Evolutionary conservation across 2,113 vertebrate species (phyloP).

Genomic region (Abramis brama): DNA sequence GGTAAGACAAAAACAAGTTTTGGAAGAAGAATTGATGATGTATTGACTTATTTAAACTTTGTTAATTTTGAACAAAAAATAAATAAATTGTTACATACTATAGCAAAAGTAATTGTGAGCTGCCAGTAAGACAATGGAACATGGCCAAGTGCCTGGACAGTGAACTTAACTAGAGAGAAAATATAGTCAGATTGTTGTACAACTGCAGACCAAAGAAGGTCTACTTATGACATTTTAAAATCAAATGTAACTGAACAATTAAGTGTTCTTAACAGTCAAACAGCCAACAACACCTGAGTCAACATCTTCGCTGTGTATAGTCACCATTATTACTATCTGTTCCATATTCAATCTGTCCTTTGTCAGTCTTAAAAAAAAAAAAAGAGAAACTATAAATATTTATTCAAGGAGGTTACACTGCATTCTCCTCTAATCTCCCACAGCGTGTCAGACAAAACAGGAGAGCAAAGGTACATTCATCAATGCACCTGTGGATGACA

Average conservation of each 20-base stretch:
- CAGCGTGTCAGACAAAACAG: conserved; percentile 53
- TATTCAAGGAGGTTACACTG: conserved; percentile 34
- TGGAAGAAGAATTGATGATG: no score
- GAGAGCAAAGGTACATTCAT: conserved; percentile 52
- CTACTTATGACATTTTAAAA: neutral
- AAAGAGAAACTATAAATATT: conserved; percentile 25
- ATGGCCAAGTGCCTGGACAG: neutral
- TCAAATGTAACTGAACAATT: conserved; percentile 2
- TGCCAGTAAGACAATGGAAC: neutral
- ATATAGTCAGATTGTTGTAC: neutral
- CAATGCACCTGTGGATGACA: conserved; percentile 50
- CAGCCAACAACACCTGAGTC: neutral
- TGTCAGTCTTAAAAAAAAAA: neutral
- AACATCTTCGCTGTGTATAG: neutral
- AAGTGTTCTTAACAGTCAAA: neutral
- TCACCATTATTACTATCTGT: neutral
- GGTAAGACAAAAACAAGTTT: no score
- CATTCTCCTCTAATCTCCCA: conserved; percentile 28
- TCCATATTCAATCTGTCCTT: conserved; percentile 10
- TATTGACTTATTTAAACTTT: no score
- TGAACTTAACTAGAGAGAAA: neutral
- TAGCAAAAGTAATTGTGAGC: neutral
- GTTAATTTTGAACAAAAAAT: no score
- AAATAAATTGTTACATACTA: no score
- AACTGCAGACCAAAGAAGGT: neutral